These are phyloP conservation scores for Talpa occidentalis DNA, from an alignment of 2,113 vertebrate genomes.

Conservation along the genomic window DNA sequence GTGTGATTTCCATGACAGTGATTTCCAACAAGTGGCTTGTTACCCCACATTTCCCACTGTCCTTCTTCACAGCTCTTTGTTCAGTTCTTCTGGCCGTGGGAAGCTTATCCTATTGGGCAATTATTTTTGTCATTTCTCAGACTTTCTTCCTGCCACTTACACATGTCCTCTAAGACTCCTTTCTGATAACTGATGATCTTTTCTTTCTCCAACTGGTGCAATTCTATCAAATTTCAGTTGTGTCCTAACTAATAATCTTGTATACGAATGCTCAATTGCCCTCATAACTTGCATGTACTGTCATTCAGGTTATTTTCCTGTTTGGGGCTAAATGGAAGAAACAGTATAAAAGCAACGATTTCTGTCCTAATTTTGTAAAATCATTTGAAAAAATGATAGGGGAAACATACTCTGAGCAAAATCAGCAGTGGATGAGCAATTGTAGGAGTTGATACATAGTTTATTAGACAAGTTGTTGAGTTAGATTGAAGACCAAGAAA, in stretches of 20 bases:
- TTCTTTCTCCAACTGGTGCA: background rate
- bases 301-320: background rate
- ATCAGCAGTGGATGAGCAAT: background rate
- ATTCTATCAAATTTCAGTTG: background rate
- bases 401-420: background rate
- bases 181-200: slow-evolving; percentile 22
- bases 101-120: background rate
- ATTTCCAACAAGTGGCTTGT: background rate
- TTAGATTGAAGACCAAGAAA: slow-evolving; percentile 41
- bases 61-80: background rate
- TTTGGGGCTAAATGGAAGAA: background rate
- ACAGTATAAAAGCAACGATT: background rate
- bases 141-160: background rate
- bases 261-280: background rate
- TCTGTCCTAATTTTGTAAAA: slow-evolving; percentile 6
- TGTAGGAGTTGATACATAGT: background rate
- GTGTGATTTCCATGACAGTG: background rate
- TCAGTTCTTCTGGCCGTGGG: background rate
- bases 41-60: background rate
- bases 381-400: background rate
- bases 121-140: slow-evolving; percentile 2
- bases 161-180: background rate
- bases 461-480: slow-evolving; percentile 41
- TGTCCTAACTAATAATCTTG: background rate
- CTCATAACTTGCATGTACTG: background rate